Percentiles rank a stretch among this genome's conserved stretches.
Evolutionary conservation across 2,888 invertebrate genomes (phyloP).

Genomic region (Xestia ashworthii): DNA sequence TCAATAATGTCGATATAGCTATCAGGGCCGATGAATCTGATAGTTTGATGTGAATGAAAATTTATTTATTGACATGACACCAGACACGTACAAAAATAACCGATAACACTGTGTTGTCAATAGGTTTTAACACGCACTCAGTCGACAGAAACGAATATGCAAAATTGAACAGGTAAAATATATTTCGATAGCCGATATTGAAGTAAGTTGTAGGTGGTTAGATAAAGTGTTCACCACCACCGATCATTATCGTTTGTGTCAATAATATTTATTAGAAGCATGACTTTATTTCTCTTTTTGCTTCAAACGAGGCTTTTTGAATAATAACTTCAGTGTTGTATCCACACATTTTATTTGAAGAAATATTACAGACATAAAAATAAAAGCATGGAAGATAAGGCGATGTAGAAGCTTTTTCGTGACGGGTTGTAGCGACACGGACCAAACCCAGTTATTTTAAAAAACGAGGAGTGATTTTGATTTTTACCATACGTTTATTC

Average conservation of each 20-base stretch:
- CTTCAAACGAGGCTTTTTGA: slow-evolving; percentile 13
- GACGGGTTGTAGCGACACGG: slow-evolving; percentile 20
- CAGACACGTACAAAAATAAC: not conserved
- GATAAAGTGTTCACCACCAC: slow-evolving; percentile 1
- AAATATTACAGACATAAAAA: slow-evolving; percentile 44
- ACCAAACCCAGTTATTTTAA: not conserved
- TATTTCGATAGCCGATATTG: not conserved
- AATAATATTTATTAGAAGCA: not conserved
- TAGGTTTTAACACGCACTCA: not conserved
- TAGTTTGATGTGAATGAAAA: not conserved
- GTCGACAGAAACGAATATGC: not conserved
- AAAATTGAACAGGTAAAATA: not conserved
- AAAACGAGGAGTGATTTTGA: not conserved
- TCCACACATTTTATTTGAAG: slow-evolving; percentile 25
- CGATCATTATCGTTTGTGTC: not conserved
- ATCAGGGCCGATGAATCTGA: not conserved
- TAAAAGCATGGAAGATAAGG: slow-evolving; percentile 29
- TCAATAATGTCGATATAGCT: not conserved
- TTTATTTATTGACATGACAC: not conserved
- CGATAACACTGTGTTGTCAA: slow-evolving; percentile 12
- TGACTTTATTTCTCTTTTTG: slow-evolving; percentile 5
- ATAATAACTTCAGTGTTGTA: slow-evolving; percentile 39
- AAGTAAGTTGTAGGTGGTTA: not conserved
- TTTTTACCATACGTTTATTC: not conserved
- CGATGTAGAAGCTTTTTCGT: slow-evolving; percentile 41